Percentiles rank a stretch among this genome's conserved stretches.
Evolutionary conservation across 2,797 vertebrate genomes (phyloP).

Genomic region (Nannoperca australis): DNA sequence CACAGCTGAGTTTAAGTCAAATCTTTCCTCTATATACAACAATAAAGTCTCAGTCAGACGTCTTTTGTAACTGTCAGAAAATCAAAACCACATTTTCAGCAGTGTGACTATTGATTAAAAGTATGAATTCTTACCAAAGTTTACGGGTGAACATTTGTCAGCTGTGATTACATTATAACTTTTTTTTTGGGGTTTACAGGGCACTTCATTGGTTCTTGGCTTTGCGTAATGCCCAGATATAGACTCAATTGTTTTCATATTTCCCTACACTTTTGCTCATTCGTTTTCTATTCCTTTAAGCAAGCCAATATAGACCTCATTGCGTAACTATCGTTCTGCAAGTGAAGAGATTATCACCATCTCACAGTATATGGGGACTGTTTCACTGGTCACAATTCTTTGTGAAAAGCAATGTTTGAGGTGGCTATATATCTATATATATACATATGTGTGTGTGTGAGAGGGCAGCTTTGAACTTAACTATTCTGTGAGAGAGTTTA

Average conservation of each 20-base stretch:
- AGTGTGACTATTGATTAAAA: neutral
- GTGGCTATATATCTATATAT: too few relatives aligned
- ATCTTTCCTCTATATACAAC: slow-evolving; percentile 14
- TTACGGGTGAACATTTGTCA: slow-evolving; percentile 2
- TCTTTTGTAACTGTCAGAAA: slow-evolving; percentile 8
- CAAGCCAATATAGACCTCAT: neutral
- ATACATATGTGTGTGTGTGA: too few relatives aligned
- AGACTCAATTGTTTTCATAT: neutral
- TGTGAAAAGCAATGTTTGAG: neutral
- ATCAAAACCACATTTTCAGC: slow-evolving; percentile 18
- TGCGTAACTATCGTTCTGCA: neutral
- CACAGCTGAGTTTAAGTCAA: slow-evolving; percentile 12
- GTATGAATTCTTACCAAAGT: neutral
- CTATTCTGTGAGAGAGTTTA: slow-evolving; percentile 2
- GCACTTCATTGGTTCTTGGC: neutral
- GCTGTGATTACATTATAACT: neutral
- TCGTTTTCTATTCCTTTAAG: neutral
- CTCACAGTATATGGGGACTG: neutral
- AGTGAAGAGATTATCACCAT: neutral
- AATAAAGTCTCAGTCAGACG: slow-evolving; percentile 16
- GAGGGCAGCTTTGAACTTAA: slow-evolving; percentile 6
- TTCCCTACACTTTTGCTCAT: neutral
- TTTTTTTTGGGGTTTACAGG: neutral
- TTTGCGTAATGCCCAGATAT: neutral
- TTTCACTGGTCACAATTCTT: neutral